Percentiles rank a stretch among this genome's conserved stretches.
These are phyloP conservation scores for Cyprinodon tularosa DNA, from an alignment of 2,113 vertebrate genomes.

Conservation along the genomic window DNA sequence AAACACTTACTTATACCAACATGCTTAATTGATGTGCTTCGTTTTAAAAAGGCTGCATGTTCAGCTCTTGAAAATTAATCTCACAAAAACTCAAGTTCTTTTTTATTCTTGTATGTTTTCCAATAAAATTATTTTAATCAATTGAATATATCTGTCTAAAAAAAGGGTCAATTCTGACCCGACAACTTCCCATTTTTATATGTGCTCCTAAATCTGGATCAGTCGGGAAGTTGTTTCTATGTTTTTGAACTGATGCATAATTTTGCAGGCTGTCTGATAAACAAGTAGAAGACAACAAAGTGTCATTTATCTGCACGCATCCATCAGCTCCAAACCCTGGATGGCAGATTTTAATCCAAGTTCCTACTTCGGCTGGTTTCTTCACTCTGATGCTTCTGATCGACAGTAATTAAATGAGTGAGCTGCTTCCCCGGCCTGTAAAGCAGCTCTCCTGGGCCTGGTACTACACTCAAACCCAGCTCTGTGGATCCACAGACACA, in stretches of 20 bases:
- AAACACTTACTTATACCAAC: background rate
- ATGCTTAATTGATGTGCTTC: background rate
- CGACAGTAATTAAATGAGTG: constrained; percentile 71
- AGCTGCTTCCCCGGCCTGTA: constrained; percentile 69
- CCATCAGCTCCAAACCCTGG: constrained; percentile 41
- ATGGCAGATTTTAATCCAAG: constrained; percentile 50
- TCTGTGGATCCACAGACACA: constrained; percentile 55
- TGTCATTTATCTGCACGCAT: constrained; percentile 37
- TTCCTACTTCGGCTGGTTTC: constrained; percentile 61
- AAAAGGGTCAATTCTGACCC: no score
- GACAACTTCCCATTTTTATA: background rate
- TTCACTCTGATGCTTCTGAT: constrained; percentile 67
- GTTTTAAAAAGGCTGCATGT: background rate
- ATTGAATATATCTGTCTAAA: no score
- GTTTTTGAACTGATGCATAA: background rate
- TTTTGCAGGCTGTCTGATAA: background rate
- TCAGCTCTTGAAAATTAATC: background rate
- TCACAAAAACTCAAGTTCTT: background rate
- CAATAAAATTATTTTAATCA: no score
- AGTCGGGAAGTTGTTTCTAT: background rate
- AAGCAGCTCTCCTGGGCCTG: constrained; percentile 71
- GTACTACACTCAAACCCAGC: constrained; percentile 67
- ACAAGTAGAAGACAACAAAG: constrained; percentile 26
- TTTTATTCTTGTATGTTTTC: background rate
- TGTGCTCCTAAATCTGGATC: background rate